Evolutionary conservation across 92 coral and sea anemone genomes (phyloP).

Genomic region (Siderastrea radians): DNA sequence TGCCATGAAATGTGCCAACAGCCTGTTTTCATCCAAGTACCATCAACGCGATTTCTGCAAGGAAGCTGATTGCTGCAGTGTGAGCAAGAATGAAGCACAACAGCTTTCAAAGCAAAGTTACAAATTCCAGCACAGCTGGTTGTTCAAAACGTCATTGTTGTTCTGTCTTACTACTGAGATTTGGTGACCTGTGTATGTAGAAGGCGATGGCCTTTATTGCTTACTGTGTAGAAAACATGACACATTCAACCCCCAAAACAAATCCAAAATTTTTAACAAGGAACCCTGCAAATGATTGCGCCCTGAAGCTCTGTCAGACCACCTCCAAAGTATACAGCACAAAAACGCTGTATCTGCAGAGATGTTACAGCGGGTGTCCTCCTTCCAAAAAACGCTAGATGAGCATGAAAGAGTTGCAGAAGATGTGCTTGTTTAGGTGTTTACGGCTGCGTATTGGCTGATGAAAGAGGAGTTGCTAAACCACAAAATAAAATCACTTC

Average conservation of each 20-base stretch:
- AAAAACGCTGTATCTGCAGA: not conserved
- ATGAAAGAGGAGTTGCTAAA: constrained; percentile 17
- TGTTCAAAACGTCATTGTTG: not conserved
- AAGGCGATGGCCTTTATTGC: not conserved
- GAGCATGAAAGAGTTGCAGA: constrained; percentile 1
- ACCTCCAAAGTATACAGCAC: not conserved
- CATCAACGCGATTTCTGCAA: constrained; percentile 7
- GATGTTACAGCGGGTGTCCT: constrained; percentile 14
- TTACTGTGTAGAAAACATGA: constrained; percentile 3
- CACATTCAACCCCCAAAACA: not conserved
- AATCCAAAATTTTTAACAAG: not conserved
- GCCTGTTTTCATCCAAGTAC: constrained; percentile 7
- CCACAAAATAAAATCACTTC: constrained; percentile 19
- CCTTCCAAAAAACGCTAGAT: not conserved
- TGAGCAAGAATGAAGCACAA: not conserved
- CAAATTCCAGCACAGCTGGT: not conserved
- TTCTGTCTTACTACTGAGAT: constrained; percentile 18
- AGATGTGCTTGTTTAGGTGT: constrained; percentile 21
- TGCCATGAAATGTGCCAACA: constrained; percentile 1
- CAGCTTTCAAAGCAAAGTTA: not conserved
- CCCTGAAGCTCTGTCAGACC: constrained; percentile 4
- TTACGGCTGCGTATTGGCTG: constrained; percentile 44
- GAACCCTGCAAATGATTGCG: not conserved
- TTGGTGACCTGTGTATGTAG: constrained; percentile 8
- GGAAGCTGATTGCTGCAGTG: not conserved